Base-by-base conservation (phyloP, 2,888 invertebrate species). In the Diplazon laetatorius region DNA sequence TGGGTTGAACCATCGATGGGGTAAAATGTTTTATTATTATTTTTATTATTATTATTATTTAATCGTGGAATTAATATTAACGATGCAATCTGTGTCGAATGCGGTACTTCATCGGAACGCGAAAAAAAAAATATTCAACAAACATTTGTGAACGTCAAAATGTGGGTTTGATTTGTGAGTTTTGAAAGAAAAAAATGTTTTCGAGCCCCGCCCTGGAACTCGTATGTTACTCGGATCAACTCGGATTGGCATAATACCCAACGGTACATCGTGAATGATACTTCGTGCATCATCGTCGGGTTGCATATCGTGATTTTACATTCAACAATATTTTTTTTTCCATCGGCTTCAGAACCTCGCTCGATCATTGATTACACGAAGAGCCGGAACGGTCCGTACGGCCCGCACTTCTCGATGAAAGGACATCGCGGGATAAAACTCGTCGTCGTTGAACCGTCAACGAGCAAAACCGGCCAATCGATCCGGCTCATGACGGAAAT, bases 141-240 rank as follows among this genome's bases (percentile, higher is more conserved):
- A n/a, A n/a, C n/a, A n/a, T n/a, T n/a, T n/a, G n/a, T n/a, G n/a
- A n/a, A n/a, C n/a, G n/a, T n/a, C n/a, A n/a, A n/a, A n/a, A n/a
- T n/a, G n/a, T n/a, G n/a, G n/a, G n/a, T n/a, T n/a, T n/a, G n/a
- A n/a, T n/a, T n/a, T n/a, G n/a, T n/a, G n/a, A n/a, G n/a, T n/a
- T n/a, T n/a, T n/a, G n/a, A n/a, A n/a, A n/a, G n/a, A n/a, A n/a
- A 70, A 52, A 60, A 66, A 42, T 44, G 39, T 69, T 39, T 55
- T 14, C 44, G 12, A 18, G 37, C 14, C 20, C 37, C n/a, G 35
- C 20, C 20, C 50, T 20, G 5, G n/a, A 48, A 18, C 35, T n/a
- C n/a, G n/a, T n/a, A n/a, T n/a, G n/a, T n/a, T n/a, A n/a, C n/a
- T n/a, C n/a, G n/a, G n/a, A n/a, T n/a, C n/a, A n/a, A n/a, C 30